Conservation (phyloP, 2,797 vertebrate genomes). For the Eulemur albifrons region DNA sequence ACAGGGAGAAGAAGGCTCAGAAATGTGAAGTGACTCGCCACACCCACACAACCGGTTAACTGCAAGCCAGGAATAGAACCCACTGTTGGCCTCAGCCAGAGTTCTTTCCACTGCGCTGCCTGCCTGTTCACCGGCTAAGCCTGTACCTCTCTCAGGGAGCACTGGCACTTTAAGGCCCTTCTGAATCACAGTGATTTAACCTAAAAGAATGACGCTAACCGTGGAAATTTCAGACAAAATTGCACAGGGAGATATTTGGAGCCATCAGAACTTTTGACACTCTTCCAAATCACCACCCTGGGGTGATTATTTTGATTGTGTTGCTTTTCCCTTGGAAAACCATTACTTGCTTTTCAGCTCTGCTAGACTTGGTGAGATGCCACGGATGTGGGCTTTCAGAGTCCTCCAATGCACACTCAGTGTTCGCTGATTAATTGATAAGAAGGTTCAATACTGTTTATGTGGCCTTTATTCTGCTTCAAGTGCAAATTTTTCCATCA, state of each 20-base stretch:
- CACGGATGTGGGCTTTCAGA: neutral
- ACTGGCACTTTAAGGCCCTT: neutral
- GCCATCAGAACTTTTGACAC: neutral
- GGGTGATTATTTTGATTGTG: neutral
- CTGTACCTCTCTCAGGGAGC: neutral
- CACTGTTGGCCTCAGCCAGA: neutral
- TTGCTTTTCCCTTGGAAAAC: neutral
- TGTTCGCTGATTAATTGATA: neutral
- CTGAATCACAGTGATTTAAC: neutral
- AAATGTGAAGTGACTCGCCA: neutral
- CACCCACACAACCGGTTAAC: accelerated
- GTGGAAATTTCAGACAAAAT: neutral
- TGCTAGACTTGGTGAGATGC: neutral
- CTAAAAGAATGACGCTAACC: neutral
- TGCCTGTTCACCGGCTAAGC: neutral
- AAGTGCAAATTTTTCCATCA: neutral
- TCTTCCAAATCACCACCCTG: neutral
- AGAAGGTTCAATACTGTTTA: neutral
- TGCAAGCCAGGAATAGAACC: neutral
- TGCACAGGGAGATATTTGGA: neutral
- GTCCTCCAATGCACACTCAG: neutral
- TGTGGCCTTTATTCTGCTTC: neutral
- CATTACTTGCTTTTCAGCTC: neutral
- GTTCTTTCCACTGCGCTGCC: neutral
- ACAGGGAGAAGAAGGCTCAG: neutral